A percentile compares a stretch with the other conserved stretches of the same genome.
These are phyloP conservation scores for Troides oblongomaculatus DNA, from an alignment of 2,888 invertebrate species.

Conservation along the genomic window DNA sequence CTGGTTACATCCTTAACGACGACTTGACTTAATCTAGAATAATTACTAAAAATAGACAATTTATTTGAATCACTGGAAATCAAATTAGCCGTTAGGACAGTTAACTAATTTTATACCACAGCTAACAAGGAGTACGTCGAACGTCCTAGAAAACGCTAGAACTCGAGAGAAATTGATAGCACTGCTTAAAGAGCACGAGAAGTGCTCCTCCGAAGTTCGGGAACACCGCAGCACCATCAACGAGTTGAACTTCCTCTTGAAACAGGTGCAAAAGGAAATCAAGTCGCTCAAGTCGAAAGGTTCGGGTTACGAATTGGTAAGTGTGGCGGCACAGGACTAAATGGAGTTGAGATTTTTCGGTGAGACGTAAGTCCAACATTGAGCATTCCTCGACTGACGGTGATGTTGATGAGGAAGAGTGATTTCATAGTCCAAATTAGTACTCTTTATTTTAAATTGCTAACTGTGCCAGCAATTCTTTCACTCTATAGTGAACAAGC, in stretches of 20 bases:
- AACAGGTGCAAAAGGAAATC: slow-evolving; percentile 77
- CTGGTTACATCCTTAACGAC: too few relatives aligned
- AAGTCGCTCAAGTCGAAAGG: slow-evolving; percentile 63
- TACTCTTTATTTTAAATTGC: neutral
- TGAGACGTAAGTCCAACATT: too few relatives aligned
- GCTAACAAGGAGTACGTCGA: slow-evolving; percentile 78
- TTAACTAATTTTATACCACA: slow-evolving; percentile 34
- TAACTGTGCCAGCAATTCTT: neutral
- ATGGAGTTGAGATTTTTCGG: too few relatives aligned
- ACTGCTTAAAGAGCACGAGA: slow-evolving; percentile 78
- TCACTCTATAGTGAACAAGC: neutral
- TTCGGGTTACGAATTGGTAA: slow-evolving; percentile 51
- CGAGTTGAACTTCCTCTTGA: slow-evolving; percentile 76
- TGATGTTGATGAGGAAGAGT: too few relatives aligned
- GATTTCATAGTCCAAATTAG: neutral
- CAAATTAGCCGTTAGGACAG: too few relatives aligned
- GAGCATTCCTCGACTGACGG: too few relatives aligned
- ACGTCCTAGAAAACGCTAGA: slow-evolving; percentile 75
- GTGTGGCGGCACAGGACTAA: neutral
- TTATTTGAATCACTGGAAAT: too few relatives aligned
- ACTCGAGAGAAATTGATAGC: slow-evolving; percentile 74
- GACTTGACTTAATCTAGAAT: too few relatives aligned
- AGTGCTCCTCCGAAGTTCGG: slow-evolving; percentile 72
- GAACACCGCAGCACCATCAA: slow-evolving; percentile 70
- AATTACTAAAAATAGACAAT: too few relatives aligned